Base-by-base conservation (phyloP, 1,140 invertebrate species). In the Matsumurasca onukii region DNA sequence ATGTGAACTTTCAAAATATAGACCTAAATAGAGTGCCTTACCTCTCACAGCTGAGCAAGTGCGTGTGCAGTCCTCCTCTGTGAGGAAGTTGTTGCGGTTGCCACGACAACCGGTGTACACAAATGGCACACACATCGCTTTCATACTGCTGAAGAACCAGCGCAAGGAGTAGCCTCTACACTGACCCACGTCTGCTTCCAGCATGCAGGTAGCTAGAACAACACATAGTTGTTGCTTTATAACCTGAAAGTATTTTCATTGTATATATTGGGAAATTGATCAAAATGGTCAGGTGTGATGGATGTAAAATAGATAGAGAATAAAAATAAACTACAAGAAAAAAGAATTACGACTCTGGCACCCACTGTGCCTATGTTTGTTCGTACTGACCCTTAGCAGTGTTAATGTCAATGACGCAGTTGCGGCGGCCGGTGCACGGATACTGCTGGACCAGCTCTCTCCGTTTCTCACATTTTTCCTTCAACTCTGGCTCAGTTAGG, bases 161-260 rank as follows among this genome's bases (percentile, higher is more conserved):
- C 73, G 67, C 72, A 88, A 85, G 76, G 92, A 93, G 72, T 86
- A 85, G 0, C 91, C 92, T 62, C 89, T 84, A 77, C 96, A 98
- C 0, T 91, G 91, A 20, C 95, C 95, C 49, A 78, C 78, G 55
- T 93, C 71, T 24, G 57, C 31, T 20, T 55, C 34, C 88, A 1
- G 83, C 78, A 88, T 88, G 74, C 93, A 95, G 45, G 93, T 87
- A 62, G 88, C 91, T 90, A 80, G 39, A 79, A 77, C 69, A 57
- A 27, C n/a, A 17, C 27, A 63, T 29, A 25, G 61, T 30, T 15
- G 9, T 66, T 20, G 65, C 34, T 72, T 62, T 61, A 15, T 31
- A 39, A 20, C 17, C 66, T 51, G 24, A 68, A 48, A 57, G 64
- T 67, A 39, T 34, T 62, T 49, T 51, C 30, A 64, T 70, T 20